Base-by-base conservation (phyloP, 2,888 invertebrate genomes). In the Myopa tessellatipennis region DNA sequence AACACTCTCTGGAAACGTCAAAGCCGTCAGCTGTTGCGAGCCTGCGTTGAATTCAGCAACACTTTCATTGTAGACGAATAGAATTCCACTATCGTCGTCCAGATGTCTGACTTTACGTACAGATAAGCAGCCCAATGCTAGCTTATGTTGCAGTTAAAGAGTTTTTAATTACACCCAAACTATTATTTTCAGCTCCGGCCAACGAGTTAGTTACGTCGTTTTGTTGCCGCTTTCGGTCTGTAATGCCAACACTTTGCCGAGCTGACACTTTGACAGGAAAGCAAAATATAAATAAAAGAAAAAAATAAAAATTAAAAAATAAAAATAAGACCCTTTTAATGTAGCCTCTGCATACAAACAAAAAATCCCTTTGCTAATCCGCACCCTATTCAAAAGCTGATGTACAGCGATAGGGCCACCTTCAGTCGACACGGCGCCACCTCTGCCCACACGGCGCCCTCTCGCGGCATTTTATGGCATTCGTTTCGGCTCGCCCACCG, bases 121-220 rank as follows among this genome's bases (percentile, higher is more conserved):
- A 50, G 50, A 50, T 50, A 50, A 8, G 50, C 50, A 50, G 14
- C 10, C 50, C 1, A 50, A 14, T 14, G 50, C 50, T 55, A 12
- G 55, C 45, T 45, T 45, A 6, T 45, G 45, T 45, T 45, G 45
- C 5, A 55, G 55, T 65, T 65, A 65, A 65, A 65, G 65, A 65
- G 38, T 65, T 65, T 65, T 65, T 65, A 65, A 65, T 65, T 26
- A 65, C 65, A 12, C 55, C 55, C 8, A 55, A 55, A 55, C 14
- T 2, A 55, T 45, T 45, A 45, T 45, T 45, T 45, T 4, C 45
- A 45, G 10, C 45, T 45, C 14, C 14, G 16, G 55, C 55, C 55
- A n/a, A 55, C n/a, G 55, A 55, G 8, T 55, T 5, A n/a, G 5
- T 55, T 55, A 6, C 10, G 55, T 55, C 3, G 1, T n/a, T 16